Base-by-base conservation (phyloP, 2,888 invertebrate genomes). In the Callyntrura guangdongensis region DNA sequence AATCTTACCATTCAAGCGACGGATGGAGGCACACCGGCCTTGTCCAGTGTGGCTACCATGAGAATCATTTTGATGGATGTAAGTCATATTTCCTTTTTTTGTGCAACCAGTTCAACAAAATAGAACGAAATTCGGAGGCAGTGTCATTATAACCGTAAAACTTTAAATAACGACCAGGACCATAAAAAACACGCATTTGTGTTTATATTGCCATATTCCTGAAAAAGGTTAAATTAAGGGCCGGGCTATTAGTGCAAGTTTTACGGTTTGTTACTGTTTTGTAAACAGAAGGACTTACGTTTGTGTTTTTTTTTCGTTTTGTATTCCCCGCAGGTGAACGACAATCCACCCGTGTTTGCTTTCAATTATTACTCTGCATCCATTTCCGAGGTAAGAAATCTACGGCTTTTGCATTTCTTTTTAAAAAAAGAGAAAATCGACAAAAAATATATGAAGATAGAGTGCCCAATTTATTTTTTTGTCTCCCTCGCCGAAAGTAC, bases 341-440 rank as follows among this genome's bases (percentile, higher is more conserved):
- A 99, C 95, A 99, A 99, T 96, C 98, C 99, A 36, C 99, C 99
- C 11, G 98, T 98, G 20, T 99, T 99, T 95, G 97, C 95, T 74
- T 96, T 97, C 91, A 97, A 97, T 94, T 96, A 97, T 93, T 99
- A 99, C 95, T 96, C 96, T 93, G 97, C 97, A 22, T 95, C 96
- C 64, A 97, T 98, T 45, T 96, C 97, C 0, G 99, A 99, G 95
- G 93, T 93, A 89, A 95, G 95, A 92, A 4, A n/a, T n/a, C n/a
- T n/a, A n/a, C n/a, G n/a, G 3, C 53, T 9, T 53, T 2, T 53
- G 53, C 53, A n/a, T n/a, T n/a, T n/a, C n/a, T n/a, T n/a, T n/a
- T n/a, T n/a, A n/a, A n/a, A n/a, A n/a, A n/a, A n/a, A n/a, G n/a
- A n/a, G n/a, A n/a, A n/a, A 17, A 59, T 59, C 20, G 56, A 56